A percentile compares a stretch with the other conserved stretches of the same genome.
Conservation (phyloP, 1,140 invertebrate species). For the Bombus haemorrhoidalis region DNA sequence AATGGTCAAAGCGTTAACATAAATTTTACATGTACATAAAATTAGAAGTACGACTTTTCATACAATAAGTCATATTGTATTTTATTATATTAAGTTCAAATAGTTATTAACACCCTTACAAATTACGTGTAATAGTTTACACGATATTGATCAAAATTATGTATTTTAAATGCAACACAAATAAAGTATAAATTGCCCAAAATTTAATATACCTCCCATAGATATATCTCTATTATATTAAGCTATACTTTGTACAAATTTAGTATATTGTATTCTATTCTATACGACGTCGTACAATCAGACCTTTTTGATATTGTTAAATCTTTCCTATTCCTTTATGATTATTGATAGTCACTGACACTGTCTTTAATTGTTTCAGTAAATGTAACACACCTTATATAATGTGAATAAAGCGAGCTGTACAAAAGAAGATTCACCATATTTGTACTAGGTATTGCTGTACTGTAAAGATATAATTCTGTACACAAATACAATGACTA, state of each 20-base stretch:
- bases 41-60: slow-evolving; percentile 47
- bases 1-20: slow-evolving; percentile 9
- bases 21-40: slow-evolving; percentile 46
- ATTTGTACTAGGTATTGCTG: slow-evolving; percentile 32
- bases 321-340: slow-evolving; percentile 34
- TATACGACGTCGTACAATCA: slow-evolving; percentile 42
- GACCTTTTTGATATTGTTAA: slow-evolving; percentile 15
- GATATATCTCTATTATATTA: slow-evolving; percentile 18
- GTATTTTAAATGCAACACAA: slow-evolving; percentile 29
- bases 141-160: slow-evolving; percentile 24
- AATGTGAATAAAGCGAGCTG: slow-evolving; percentile 29
- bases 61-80: slow-evolving; percentile 51
- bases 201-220: slow-evolving; percentile 28
- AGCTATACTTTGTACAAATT: slow-evolving; percentile 17
- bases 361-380: neutral
- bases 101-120: slow-evolving; percentile 46
- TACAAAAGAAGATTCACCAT: slow-evolving; percentile 47
- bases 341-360: neutral
- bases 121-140: slow-evolving; percentile 27
- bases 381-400: slow-evolving; percentile 28
- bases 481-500: slow-evolving; percentile 31
- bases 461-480: slow-evolving; percentile 34
- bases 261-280: slow-evolving; percentile 8
- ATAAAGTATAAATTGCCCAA: slow-evolving; percentile 53
- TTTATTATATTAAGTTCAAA: slow-evolving; percentile 49